Evolutionary conservation across 92 coral and sea anemone species (phyloP).

Genomic region (Nematostella vectensis): DNA sequence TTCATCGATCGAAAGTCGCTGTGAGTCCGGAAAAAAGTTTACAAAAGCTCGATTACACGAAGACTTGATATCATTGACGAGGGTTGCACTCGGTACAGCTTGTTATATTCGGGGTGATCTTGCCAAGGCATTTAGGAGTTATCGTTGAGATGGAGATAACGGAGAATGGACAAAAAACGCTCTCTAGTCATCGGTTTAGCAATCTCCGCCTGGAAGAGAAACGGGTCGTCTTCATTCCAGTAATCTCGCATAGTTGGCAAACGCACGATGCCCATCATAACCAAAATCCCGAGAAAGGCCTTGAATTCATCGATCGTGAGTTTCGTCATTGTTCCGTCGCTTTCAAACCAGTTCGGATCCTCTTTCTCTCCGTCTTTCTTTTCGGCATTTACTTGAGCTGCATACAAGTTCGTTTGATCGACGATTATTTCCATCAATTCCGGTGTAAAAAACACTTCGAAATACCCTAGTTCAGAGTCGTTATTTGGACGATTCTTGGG

Average conservation of each 20-base stretch:
- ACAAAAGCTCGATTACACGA: not conserved
- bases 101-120: conserved; percentile 6
- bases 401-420: not conserved
- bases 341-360: not conserved
- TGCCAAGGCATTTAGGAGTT: conserved; percentile 7
- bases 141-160: conserved; percentile 29
- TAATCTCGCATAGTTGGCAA: conserved; percentile 22
- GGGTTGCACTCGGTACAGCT: conserved; percentile 10
- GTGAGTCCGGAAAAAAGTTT: not conserved
- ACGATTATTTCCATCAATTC: not conserved
- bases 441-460: not conserved
- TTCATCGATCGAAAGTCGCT: conserved; percentile 18
- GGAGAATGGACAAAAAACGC: conserved; percentile 13
- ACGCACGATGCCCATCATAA: conserved; percentile 33
- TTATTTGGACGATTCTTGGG: not conserved
- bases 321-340: conserved; percentile 3
- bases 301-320: conserved; percentile 29
- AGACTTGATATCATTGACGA: no score
- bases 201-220: conserved; percentile 14
- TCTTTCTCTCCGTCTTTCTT: not conserved
- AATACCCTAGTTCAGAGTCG: not conserved
- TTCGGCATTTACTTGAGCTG: not conserved
- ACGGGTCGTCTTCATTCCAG: conserved; percentile 15
- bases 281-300: conserved; percentile 27
- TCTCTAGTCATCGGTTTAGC: conserved; percentile 16